Base-by-base conservation (phyloP, 2,797 vertebrate genomes). In the Neomorphus geoffroyi region DNA sequence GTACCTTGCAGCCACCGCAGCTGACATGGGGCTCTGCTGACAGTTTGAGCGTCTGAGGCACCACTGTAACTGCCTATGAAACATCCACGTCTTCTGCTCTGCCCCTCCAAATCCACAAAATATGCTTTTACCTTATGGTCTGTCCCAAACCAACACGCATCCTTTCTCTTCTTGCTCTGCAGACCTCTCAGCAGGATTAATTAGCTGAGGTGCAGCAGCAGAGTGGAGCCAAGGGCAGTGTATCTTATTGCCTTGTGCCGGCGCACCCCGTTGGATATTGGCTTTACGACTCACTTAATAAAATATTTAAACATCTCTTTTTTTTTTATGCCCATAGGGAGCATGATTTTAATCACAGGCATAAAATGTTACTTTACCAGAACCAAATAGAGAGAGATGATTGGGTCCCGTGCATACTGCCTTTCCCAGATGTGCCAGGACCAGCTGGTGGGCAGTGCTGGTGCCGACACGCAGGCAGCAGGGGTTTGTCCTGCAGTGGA, bases 301-400 rank as follows among this genome's bases (percentile, higher is more conserved):
- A 93, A 95, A 92, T 62, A 95, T 89, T 96, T 93, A 84, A 93
- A 58, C 67, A 82, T 56, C 80, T 87, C 62, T 62, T 78, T 48
- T 10, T 10, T 14, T 75, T 90, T 87, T 70, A 69, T 69, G 74
- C 43, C 81, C 61, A 33, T 26, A 7, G 78, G 80, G 66, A 94
- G 37, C n/a, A 21, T 2, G 35, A 18, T 6, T 84, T 58, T 66
- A 80, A 86, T 86, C 88, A 93, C 61, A 86, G 66, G 27, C 80
- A n/a, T 35, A n/a, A 91, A 74, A 50, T 6, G 65, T 32, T 86
- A 16, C n/a, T 84, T 67, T 70, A 89, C 43, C 61, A 60, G 83
- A 66, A 43, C 21, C 28, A 46, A 62, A 28, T 37, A 74, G 60
- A 45, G 82, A 37, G 15, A 50, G 35, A 32, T 13, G 65, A 71